phyloP scores from a whole-genome alignment of 2,797 vertebrate species.

The Halcyon chelicuti region DNA sequence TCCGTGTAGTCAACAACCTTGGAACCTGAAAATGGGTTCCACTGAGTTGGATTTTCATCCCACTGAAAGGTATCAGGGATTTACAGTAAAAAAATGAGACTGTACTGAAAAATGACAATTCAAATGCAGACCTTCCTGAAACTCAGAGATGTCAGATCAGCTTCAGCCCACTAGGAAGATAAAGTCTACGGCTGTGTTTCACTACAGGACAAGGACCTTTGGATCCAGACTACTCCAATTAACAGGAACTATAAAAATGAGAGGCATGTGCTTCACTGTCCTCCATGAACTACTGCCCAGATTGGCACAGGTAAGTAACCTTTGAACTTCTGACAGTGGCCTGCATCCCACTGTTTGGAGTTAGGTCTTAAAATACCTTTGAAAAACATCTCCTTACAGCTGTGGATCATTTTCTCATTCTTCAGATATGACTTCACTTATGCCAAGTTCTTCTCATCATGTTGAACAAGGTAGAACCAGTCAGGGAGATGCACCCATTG shows the following conservation, averaged over 20 bases:
- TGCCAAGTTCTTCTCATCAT: not conserved
- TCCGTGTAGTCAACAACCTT: not conserved
- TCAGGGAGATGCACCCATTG: not conserved
- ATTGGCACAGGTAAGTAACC: not conserved
- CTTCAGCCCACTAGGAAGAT: not conserved
- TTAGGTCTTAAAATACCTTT: not conserved
- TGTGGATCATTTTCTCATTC: not conserved
- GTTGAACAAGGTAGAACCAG: not conserved
- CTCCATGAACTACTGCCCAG: not conserved
- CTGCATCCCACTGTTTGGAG: not conserved
- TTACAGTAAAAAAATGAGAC: not conserved
- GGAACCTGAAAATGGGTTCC: not conserved
- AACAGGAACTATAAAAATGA: not conserved
- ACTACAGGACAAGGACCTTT: not conserved
- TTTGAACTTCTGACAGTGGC: not conserved
- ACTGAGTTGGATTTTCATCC: not conserved
- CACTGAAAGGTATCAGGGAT: not conserved
- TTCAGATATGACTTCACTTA: not conserved
- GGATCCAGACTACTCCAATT: not conserved
- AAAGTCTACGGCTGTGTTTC: not conserved
- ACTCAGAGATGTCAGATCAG: not conserved
- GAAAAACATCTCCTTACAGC: not conserved
- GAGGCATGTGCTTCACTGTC: not conserved
- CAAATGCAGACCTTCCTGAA: not conserved
- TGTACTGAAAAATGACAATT: not conserved